Conservation (phyloP, 2,797 vertebrate species). For the Sebastes itinus region DNA sequence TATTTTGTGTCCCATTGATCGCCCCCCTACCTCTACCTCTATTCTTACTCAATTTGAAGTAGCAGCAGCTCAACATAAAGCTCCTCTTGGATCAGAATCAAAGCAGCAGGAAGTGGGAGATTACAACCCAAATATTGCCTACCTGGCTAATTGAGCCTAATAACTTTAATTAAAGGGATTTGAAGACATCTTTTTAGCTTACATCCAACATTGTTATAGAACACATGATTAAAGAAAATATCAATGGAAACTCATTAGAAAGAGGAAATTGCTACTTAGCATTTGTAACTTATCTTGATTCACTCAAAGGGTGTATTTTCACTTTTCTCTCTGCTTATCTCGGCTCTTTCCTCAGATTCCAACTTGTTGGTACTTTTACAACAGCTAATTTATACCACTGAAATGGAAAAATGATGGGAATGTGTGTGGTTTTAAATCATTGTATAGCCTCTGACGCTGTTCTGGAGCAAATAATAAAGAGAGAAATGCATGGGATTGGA, state of each 20-base stretch:
- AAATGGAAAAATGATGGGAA: conserved; percentile 25
- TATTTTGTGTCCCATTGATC: no score
- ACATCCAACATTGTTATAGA: neutral
- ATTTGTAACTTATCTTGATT: conserved; percentile 38
- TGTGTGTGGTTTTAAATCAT: conserved; percentile 3
- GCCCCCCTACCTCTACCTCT: neutral
- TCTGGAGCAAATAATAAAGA: conserved; percentile 18
- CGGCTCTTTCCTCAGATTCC: neutral
- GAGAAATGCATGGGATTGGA: neutral
- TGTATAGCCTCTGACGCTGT: conserved; percentile 10
- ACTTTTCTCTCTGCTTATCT: conserved; percentile 10
- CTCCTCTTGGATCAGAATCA: neutral
- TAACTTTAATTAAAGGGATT: conserved; percentile 24
- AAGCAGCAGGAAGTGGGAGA: neutral
- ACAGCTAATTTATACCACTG: conserved; percentile 23
- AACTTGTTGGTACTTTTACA: conserved; percentile 25
- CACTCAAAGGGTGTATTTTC: conserved; percentile 34
- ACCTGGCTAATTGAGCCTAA: neutral
- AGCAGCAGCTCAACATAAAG: neutral
- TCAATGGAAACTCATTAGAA: conserved; percentile 43
- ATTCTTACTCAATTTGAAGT: neutral
- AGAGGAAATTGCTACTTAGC: conserved; percentile 39
- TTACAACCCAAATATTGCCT: neutral
- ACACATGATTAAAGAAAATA: conserved; percentile 31
- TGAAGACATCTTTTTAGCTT: conserved; percentile 1